Base-by-base conservation (phyloP, 2,888 invertebrate genomes). In the Epiperipatus broadwayi region DNA sequence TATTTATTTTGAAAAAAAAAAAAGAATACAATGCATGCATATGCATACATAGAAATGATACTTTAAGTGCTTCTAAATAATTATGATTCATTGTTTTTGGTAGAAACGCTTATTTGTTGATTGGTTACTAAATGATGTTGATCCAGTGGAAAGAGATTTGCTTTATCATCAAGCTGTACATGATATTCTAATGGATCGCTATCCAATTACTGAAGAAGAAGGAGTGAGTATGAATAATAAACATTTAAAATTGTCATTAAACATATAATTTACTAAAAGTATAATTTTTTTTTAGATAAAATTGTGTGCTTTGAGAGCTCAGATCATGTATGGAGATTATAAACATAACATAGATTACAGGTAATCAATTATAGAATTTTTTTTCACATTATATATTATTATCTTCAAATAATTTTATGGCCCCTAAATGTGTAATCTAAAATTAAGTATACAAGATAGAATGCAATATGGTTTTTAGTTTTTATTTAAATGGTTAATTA, bases 161-260 rank as follows among this genome's bases (percentile, higher is more conserved):
- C 62, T 91, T 21, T 89, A 87, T 59, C 85, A 89, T 64, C 91
- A 91, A 62, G 78, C 87, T 36, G 63, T 91, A 43, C 83, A 87
- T 55, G 78, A 83, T 48, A 71, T 91, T 42, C 70, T 87, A 39
- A 79, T 81, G 47, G 87, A 89, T 64, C 69, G 84, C 19, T 80
- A 85, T 56, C 91, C 89, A 1, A 77, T 91, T 35, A 80, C 84
- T 35, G 83, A 84, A 52, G 81, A 84, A 58, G 89, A 91, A 66
- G 89, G 89, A 43, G 84, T 83, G 57, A 73, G 76, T 70, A n/a
- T 21, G n/a, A 4, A 19, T 8, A 19, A 20, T 7, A 14, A 30
- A 7, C 18, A 8, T 39, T 28, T 41, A 30, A 20, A 28, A 28
- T 21, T 15, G 31, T 16, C 7, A 16, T 8, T 18, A 16, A 4